These are phyloP conservation scores for Chloropsis cyanopogon DNA, from an alignment of 2,113 vertebrate genomes.

Conservation along the genomic window DNA sequence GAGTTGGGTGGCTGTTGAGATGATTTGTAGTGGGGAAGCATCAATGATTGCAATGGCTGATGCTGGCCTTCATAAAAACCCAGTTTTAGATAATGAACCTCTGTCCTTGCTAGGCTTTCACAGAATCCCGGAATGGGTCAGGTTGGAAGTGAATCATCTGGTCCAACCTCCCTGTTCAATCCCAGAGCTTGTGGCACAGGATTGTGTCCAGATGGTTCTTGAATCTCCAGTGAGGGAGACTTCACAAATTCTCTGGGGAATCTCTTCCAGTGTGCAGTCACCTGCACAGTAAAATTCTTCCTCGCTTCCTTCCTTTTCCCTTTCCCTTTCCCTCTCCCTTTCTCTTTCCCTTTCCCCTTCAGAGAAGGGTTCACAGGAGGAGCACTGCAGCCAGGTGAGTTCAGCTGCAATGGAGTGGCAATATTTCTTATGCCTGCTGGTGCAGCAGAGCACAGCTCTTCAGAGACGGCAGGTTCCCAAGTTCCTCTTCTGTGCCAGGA, in stretches of 20 bases:
- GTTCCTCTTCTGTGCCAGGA: neutral
- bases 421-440: neutral
- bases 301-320: neutral
- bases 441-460: neutral
- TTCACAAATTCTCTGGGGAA: neutral
- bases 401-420: neutral
- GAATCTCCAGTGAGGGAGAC: neutral
- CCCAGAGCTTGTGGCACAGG: neutral
- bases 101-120: neutral
- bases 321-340: neutral
- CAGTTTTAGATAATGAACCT: neutral
- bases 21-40: neutral
- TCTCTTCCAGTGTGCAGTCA: neutral
- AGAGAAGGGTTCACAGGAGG: neutral
- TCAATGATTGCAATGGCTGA: neutral
- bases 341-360: too few relatives aligned
- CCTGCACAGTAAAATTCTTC: neutral
- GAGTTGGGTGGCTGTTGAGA: neutral
- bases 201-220: neutral
- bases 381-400: neutral
- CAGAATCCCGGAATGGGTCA: neutral
- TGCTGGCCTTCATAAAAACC: neutral
- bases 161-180: neutral
- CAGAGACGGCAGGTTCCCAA: neutral
- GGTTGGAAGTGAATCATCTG: neutral